phyloP scores from a whole-genome alignment of 92 coral and sea anemone genomes.

The Epizoanthus rinbou region DNA sequence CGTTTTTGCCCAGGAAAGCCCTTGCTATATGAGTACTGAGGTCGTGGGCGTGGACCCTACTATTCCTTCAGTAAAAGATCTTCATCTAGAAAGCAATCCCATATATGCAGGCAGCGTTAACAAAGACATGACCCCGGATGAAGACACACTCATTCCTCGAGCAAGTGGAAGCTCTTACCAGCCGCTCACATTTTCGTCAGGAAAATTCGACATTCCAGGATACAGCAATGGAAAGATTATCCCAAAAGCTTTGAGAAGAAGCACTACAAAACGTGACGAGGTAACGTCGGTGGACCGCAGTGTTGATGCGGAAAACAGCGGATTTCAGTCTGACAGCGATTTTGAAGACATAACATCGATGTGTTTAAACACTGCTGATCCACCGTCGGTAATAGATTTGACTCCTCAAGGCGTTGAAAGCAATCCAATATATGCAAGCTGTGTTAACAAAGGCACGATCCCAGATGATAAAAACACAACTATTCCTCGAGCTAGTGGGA shows the following conservation, averaged over 20 bases:
- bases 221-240: constrained; percentile 5
- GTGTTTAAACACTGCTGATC: too few relatives aligned
- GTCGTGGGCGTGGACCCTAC: background rate
- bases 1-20: background rate
- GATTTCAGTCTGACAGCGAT: too few relatives aligned
- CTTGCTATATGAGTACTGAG: constrained; percentile 1
- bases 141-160: background rate
- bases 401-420: background rate
- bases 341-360: too few relatives aligned
- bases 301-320: too few relatives aligned
- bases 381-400: background rate
- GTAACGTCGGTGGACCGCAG: background rate
- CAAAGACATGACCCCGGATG: background rate
- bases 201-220: background rate
- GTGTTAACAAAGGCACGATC: background rate
- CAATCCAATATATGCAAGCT: background rate
- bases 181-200: background rate
- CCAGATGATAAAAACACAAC: background rate
- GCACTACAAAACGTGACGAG: background rate
- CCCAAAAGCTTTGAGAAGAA: background rate
- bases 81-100: background rate
- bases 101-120: background rate
- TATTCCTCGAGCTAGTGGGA: background rate
- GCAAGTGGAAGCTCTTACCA: background rate
- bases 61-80: background rate